These are phyloP conservation scores for Spea multiplicata DNA, from an alignment of 2,113 vertebrate genomes.

Conservation along the genomic window DNA sequence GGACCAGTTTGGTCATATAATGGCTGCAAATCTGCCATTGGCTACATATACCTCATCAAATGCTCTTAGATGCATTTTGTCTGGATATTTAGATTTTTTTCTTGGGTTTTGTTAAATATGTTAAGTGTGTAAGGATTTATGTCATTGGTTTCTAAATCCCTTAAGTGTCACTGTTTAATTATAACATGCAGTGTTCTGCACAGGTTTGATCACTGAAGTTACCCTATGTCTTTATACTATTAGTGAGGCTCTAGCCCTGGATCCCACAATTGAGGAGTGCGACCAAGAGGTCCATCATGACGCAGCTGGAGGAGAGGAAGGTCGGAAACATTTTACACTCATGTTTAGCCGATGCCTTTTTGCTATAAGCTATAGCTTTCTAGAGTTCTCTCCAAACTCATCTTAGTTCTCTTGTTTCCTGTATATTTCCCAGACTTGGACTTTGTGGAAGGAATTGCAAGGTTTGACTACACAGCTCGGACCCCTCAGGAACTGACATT, in stretches of 20 bases:
- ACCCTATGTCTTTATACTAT: background rate
- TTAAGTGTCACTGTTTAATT: too few relatives aligned
- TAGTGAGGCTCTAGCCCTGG: constrained; percentile 23
- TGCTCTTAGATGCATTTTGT: too few relatives aligned
- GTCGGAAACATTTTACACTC: background rate
- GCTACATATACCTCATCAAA: too few relatives aligned
- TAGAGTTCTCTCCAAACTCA: background rate
- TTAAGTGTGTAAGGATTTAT: too few relatives aligned
- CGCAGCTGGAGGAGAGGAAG: constrained; percentile 20
- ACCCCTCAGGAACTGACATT: constrained; percentile 78
- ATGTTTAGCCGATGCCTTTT: too few relatives aligned
- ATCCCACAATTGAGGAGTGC: constrained; percentile 26
- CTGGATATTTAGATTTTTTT: too few relatives aligned
- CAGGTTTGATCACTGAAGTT: background rate
- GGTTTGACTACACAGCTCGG: constrained; percentile 77
- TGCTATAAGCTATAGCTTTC: background rate
- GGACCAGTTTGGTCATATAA: too few relatives aligned
- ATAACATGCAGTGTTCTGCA: too few relatives aligned
- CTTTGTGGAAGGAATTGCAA: constrained; percentile 69
- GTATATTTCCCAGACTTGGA: constrained; percentile 61
- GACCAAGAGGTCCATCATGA: constrained; percentile 30
- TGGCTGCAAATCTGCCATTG: too few relatives aligned
- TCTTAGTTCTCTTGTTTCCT: background rate
- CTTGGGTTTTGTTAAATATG: too few relatives aligned
- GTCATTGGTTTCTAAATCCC: too few relatives aligned